These are phyloP conservation scores for Cyphomyrus plagiostoma DNA, from an alignment of 2,113 vertebrate species.

Conservation along the genomic window DNA sequence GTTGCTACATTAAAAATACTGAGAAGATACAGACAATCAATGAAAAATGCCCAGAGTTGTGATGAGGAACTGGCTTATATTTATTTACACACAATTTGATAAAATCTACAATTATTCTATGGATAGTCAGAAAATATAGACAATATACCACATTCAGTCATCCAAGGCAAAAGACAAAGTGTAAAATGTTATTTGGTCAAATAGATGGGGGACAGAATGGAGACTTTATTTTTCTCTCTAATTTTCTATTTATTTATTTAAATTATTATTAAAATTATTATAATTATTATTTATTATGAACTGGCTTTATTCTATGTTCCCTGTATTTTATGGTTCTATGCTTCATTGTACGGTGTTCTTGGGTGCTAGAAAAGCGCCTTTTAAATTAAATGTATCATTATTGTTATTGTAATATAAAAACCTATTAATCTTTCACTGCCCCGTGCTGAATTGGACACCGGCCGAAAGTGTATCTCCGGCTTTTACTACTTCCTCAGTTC, in stretches of 20 bases:
- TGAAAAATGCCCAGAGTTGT: background rate
- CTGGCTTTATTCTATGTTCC: too few species aligned
- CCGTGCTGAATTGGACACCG: background rate
- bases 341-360: too few species aligned
- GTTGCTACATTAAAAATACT: background rate
- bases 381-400: too few species aligned
- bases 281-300: too few species aligned
- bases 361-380: too few species aligned
- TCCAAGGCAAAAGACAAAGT: background rate
- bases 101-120: background rate
- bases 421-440: background rate
- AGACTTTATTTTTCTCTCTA: background rate
- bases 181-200: background rate
- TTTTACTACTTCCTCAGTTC: background rate
- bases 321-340: too few species aligned
- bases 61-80: background rate
- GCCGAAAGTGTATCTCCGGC: background rate
- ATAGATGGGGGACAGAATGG: background rate
- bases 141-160: background rate
- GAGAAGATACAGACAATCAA: background rate
- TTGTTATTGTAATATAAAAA: too few species aligned
- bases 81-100: background rate
- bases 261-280: too few species aligned
- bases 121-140: background rate
- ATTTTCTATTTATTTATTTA: too few species aligned